phyloP scores from a whole-genome alignment of 2,888 invertebrate genomes.

The Adelphocoris suturalis region DNA sequence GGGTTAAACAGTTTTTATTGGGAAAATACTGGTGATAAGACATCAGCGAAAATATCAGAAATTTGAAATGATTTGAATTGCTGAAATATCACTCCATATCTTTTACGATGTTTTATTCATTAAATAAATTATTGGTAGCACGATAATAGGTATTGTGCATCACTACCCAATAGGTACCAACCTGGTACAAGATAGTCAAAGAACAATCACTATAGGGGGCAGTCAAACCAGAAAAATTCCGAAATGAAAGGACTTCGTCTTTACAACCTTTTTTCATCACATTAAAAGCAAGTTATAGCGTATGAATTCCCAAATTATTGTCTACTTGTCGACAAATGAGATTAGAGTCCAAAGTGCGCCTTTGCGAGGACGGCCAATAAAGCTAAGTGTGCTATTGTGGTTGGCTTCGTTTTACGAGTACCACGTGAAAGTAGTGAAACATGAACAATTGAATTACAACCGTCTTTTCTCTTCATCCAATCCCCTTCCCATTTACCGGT shows the following conservation, averaged over 20 bases:
- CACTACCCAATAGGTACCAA: background rate
- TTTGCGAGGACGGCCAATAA: conserved; percentile 65
- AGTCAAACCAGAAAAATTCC: conserved; percentile 25
- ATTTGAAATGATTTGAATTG: too few species aligned
- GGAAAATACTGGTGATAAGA: too few species aligned
- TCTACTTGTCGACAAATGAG: conserved; percentile 70
- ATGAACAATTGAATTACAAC: conserved; percentile 67
- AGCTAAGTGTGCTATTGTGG: conserved; percentile 67
- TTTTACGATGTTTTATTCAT: too few species aligned
- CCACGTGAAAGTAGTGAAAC: conserved; percentile 67
- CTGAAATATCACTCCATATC: too few species aligned
- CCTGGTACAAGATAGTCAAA: background rate
- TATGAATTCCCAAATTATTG: conserved; percentile 71
- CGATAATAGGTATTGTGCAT: too few species aligned
- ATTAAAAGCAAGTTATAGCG: conserved; percentile 63
- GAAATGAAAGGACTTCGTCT: background rate
- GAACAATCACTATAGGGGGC: background rate
- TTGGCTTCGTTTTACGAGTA: conserved; percentile 66
- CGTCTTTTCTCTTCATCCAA: conserved; percentile 51
- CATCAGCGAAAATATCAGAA: too few species aligned
- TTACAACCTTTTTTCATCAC: conserved; percentile 66
- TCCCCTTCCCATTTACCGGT: conserved; percentile 1
- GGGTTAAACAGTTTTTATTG: too few species aligned
- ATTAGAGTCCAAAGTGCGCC: conserved; percentile 64
- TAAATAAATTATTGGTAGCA: too few species aligned